phyloP scores from a whole-genome alignment of 2,113 vertebrate genomes.

The Elaphurus davidianus region DNA sequence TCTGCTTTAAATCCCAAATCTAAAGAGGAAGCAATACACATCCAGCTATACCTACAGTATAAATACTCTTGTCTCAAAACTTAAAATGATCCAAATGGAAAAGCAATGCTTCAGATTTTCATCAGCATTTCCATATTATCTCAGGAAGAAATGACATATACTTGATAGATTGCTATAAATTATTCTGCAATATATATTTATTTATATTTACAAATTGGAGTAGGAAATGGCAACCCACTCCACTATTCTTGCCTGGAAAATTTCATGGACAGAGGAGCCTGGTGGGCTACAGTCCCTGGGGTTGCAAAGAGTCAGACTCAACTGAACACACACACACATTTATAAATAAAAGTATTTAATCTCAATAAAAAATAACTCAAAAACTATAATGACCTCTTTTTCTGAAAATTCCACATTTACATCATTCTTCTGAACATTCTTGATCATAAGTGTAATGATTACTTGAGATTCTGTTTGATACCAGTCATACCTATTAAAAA shows the following conservation, averaged over 20 bases:
- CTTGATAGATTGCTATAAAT: background rate
- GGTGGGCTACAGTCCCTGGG: background rate
- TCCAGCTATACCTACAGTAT: background rate
- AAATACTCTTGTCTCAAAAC: background rate
- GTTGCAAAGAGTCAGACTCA: background rate
- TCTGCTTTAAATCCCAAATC: slow-evolving; percentile 19
- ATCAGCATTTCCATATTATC: background rate
- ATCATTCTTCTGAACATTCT: slow-evolving; percentile 91
- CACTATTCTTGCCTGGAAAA: background rate
- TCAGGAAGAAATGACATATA: slow-evolving; percentile 28
- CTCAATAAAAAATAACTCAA: slow-evolving; percentile 21
- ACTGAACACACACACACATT: background rate
- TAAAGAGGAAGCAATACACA: background rate
- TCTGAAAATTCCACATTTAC: slow-evolving; percentile 88
- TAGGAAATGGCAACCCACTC: background rate
- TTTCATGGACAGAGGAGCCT: background rate
- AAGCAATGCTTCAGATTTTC: background rate
- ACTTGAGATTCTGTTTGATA: slow-evolving; percentile 99
- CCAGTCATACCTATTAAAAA: slow-evolving; percentile 90
- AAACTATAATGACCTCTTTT: slow-evolving; percentile 85
- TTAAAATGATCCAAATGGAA: slow-evolving; percentile 17
- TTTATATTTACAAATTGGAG: background rate
- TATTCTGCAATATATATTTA: background rate
- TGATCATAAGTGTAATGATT: slow-evolving; percentile 94
- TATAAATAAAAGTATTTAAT: background rate